phyloP scores from a whole-genome alignment of 2,888 invertebrate genomes.

The Drosophila diplacantha region DNA sequence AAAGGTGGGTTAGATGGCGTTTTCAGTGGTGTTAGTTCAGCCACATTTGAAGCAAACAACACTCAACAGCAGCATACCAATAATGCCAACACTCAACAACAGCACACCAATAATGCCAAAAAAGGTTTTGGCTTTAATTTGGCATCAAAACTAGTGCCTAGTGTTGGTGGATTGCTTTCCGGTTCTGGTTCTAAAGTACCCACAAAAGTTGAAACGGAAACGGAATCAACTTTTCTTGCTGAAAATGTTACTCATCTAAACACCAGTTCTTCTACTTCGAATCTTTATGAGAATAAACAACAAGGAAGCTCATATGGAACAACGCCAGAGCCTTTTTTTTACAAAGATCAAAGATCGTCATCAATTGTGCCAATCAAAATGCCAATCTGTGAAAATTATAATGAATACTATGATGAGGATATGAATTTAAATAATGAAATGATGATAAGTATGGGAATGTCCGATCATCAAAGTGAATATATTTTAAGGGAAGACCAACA shows the following conservation, averaged over 20 bases:
- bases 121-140: conserved; percentile 70
- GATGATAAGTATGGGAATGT: not conserved
- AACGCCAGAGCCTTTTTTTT: conserved; percentile 1
- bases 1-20: conserved; percentile 75
- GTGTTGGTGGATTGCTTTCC: conserved; percentile 64
- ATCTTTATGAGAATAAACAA: conserved; percentile 1
- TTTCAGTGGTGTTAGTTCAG: conserved; percentile 45
- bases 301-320: not conserved
- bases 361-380: conserved; percentile 11
- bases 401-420: conserved; percentile 29
- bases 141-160: conserved; percentile 74
- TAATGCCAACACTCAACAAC: conserved; percentile 5
- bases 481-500: conserved; percentile 56
- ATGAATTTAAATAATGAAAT: conserved; percentile 22
- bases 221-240: conserved; percentile 1
- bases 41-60: conserved; percentile 36
- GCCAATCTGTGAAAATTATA: conserved; percentile 9
- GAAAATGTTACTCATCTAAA: not conserved
- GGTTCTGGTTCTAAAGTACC: conserved; percentile 14
- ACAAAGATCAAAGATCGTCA: not conserved
- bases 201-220: conserved; percentile 14
- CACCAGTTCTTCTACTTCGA: not conserved
- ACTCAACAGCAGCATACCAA: conserved; percentile 12
- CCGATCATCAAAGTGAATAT: conserved; percentile 62
- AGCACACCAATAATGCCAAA: conserved; percentile 34